Percentiles rank a stretch among this genome's conserved stretches.
These are phyloP conservation scores for Heliocidaris erythrogramma DNA, from an alignment of 35 echinoderm and acorn worm species.

Conservation along the genomic window DNA sequence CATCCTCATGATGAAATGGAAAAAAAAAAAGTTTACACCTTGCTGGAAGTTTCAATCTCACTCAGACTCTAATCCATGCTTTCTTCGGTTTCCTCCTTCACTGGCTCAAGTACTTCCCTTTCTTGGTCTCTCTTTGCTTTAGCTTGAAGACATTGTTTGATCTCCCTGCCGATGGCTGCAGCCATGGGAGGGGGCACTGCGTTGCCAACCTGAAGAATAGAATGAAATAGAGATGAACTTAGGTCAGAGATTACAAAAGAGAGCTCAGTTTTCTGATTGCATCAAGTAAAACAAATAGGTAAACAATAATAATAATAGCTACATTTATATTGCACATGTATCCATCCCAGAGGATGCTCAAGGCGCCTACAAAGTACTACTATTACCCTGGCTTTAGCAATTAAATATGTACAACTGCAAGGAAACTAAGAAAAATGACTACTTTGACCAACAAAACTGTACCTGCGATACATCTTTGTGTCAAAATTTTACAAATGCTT, in stretches of 20 bases:
- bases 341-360: too few relatives aligned
- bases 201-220: constrained; percentile 69
- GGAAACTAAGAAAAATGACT: too few relatives aligned
- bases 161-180: constrained; percentile 82
- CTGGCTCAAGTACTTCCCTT: background rate
- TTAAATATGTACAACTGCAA: too few relatives aligned
- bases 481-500: too few relatives aligned
- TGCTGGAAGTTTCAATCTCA: background rate
- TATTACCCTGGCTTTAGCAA: too few relatives aligned
- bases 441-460: background rate
- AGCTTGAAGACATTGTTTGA: constrained; percentile 80
- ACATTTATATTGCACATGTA: too few relatives aligned
- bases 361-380: too few relatives aligned
- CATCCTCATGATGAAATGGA: background rate
- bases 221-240: background rate
- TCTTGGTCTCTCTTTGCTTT: constrained; percentile 53
- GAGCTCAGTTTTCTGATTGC: background rate
- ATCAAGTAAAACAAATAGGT: background rate
- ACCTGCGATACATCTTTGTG: background rate
- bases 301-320: too few relatives aligned
- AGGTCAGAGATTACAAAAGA: background rate
- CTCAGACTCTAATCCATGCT: constrained; percentile 16
- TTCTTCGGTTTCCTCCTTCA: background rate
- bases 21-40: background rate
- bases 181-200: constrained; percentile 95